Percentiles rank a stretch among this genome's conserved stretches.
Evolutionary conservation across 2,113 vertebrate genomes (phyloP).

Genomic region (Formicarius rufipectus): DNA sequence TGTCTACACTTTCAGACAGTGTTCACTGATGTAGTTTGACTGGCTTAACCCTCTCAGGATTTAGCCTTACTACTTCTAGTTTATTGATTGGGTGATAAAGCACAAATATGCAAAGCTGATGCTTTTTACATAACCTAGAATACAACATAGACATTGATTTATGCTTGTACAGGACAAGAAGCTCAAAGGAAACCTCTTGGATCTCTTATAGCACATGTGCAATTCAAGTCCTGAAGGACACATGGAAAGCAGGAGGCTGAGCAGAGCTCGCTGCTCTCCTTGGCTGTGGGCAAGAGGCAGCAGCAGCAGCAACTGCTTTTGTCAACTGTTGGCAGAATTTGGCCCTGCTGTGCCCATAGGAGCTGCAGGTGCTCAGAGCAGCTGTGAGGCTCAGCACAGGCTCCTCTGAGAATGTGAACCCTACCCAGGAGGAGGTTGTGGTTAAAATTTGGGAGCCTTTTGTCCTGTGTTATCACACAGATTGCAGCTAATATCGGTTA

Average conservation of each 20-base stretch:
- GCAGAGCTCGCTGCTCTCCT: neutral
- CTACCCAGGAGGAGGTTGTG: neutral
- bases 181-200: neutral
- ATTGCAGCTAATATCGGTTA: neutral
- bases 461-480: neutral
- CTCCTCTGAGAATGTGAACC: rapidly evolving
- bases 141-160: neutral
- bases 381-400: neutral
- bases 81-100: neutral
- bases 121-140: neutral
- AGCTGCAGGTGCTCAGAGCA: neutral
- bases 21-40: neutral
- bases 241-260: neutral
- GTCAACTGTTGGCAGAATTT: neutral
- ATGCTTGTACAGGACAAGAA: neutral
- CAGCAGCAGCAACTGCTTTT: neutral
- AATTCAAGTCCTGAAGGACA: neutral
- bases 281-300: neutral
- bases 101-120: neutral
- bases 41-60: conserved; percentile 5
- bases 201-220: neutral
- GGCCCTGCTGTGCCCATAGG: neutral
- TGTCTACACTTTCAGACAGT: rapidly evolving
- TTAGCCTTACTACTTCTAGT: neutral
- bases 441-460: neutral